These are phyloP conservation scores for Trichopoda pennipes DNA, from an alignment of 2,888 invertebrate species.

Conservation along the genomic window DNA sequence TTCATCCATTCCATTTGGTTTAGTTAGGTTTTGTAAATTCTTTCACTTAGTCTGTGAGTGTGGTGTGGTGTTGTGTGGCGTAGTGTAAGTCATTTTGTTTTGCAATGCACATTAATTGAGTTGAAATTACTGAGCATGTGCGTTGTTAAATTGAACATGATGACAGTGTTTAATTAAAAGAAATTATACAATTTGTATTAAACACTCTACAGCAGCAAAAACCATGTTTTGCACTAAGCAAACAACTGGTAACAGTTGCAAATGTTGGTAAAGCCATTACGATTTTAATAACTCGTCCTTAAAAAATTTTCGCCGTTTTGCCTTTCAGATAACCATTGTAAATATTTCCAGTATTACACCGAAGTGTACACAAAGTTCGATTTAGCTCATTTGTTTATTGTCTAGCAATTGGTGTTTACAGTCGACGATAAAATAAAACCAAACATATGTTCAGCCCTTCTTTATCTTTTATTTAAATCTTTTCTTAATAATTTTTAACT, in stretches of 20 bases:
- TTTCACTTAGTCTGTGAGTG: slow-evolving; percentile 25
- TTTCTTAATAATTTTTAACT: slow-evolving; percentile 28
- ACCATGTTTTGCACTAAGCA: no score
- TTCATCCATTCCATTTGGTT: slow-evolving; percentile 40
- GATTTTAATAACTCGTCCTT: no score
- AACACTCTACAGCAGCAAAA: slow-evolving; percentile 16
- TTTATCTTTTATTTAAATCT: slow-evolving; percentile 53
- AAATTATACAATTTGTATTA: slow-evolving; percentile 62
- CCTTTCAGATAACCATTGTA: no score
- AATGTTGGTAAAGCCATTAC: neutral
- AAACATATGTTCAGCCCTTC: slow-evolving; percentile 13
- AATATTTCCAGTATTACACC: no score
- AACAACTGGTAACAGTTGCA: neutral
- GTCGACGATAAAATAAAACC: neutral
- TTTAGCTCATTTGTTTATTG: neutral
- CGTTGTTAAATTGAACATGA: slow-evolving; percentile 68
- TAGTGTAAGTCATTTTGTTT: slow-evolving; percentile 62
- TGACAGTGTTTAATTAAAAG: slow-evolving; percentile 68
- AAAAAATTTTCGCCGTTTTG: no score
- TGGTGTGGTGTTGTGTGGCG: slow-evolving; percentile 10
- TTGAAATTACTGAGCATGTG: slow-evolving; percentile 68
- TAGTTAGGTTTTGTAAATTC: slow-evolving; percentile 27
- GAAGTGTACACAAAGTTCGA: no score
- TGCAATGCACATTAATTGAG: slow-evolving; percentile 69
- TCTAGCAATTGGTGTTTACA: neutral